A percentile compares a stretch with the other conserved stretches of the same genome.
phyloP scores from a whole-genome alignment of 2,888 invertebrate genomes.

The Hydriomena furcata region DNA sequence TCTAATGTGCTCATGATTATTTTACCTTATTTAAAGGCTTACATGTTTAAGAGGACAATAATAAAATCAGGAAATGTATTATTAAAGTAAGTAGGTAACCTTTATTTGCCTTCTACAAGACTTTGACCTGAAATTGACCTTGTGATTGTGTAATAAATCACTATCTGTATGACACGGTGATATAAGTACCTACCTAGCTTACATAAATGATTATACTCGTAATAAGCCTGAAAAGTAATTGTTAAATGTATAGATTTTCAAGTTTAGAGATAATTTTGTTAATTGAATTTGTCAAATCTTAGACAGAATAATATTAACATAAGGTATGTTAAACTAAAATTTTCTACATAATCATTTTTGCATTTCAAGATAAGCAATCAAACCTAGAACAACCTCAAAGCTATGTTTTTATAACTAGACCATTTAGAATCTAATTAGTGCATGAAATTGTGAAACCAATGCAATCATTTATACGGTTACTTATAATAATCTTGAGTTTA shows the following conservation, averaged over 20 bases:
- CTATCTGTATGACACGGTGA: conserved; percentile 11
- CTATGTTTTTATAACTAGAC: too few relatives aligned
- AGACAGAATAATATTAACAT: too few relatives aligned
- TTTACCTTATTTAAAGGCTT: conserved; percentile 1
- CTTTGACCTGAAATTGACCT: conserved; percentile 28
- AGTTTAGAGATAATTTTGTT: background rate
- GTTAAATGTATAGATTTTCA: background rate
- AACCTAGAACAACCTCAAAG: too few relatives aligned
- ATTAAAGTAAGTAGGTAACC: conserved; percentile 21
- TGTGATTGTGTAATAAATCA: conserved; percentile 22
- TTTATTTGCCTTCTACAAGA: conserved; percentile 36
- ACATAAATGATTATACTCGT: background rate
- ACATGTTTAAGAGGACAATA: background rate
- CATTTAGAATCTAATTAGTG: background rate
- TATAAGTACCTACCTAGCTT: background rate
- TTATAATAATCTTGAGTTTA: conserved; percentile 2
- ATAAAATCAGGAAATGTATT: background rate
- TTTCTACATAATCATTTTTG: too few relatives aligned
- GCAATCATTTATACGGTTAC: background rate
- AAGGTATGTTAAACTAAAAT: too few relatives aligned
- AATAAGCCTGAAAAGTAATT: background rate
- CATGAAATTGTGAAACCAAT: conserved; percentile 11
- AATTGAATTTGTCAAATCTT: too few relatives aligned
- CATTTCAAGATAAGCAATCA: too few relatives aligned
- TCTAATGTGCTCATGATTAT: too few relatives aligned